Conservation (phyloP, 1,140 invertebrate species). For the Zaprionus gabonicus region DNA sequence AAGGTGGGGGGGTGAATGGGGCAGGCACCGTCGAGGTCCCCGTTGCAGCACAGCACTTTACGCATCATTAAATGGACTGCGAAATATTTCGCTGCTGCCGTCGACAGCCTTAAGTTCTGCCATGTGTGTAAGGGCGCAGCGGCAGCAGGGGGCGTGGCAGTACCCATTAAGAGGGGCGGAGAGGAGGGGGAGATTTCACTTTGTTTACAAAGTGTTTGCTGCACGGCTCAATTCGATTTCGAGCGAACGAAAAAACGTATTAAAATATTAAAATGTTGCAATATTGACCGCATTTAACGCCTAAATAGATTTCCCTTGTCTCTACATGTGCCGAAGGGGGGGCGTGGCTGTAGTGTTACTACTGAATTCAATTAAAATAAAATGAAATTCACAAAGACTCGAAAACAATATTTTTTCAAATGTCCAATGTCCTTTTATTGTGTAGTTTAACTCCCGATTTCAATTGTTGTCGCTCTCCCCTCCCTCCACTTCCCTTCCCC, state of each 20-base stretch:
- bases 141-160: not conserved
- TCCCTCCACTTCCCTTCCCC: rapidly evolving
- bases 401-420: conserved; percentile 64
- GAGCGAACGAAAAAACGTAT: not conserved
- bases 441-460: not conserved
- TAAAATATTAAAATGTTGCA: conserved; percentile 35
- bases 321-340: not conserved
- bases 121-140: not conserved
- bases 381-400: conserved; percentile 65
- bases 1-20: not conserved
- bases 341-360: not conserved
- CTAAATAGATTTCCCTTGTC: conserved; percentile 25
- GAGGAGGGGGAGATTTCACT: not conserved
- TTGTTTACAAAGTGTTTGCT: conserved; percentile 26
- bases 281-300: conserved; percentile 65
- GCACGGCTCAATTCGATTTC: conserved; percentile 22
- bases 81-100: conserved; percentile 49
- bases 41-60: conserved; percentile 44
- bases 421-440: not conserved
- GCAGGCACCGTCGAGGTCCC: not conserved
- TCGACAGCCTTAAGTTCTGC: conserved; percentile 23
- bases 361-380: conserved; percentile 49
- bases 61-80: conserved; percentile 61
- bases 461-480: not conserved
- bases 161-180: not conserved